Conservation (phyloP, 1,140 invertebrate genomes). For the Pomacea maculata region DNA sequence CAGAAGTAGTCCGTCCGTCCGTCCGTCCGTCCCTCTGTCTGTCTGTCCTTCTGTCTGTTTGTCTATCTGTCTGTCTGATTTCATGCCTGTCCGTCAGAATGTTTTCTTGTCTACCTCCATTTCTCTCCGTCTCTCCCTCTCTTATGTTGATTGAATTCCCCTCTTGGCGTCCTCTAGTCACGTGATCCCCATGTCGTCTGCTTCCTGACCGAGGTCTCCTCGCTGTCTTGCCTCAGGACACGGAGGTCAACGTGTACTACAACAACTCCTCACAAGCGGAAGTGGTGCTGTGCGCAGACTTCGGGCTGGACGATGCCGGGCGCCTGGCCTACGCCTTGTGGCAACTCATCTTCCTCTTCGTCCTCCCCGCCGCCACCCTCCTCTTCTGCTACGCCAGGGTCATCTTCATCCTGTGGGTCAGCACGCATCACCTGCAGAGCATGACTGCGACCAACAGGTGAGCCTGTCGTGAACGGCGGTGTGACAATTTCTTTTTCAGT, state of each 20-base stretch:
- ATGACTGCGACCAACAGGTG: slow-evolving; percentile 47
- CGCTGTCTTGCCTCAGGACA: slow-evolving; percentile 51
- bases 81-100: neutral
- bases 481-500: neutral
- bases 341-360: slow-evolving; percentile 68
- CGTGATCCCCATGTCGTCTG: no score
- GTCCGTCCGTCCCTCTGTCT: neutral
- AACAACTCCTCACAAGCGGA: slow-evolving; percentile 63
- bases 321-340: slow-evolving; percentile 66
- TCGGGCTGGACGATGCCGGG: slow-evolving; percentile 36
- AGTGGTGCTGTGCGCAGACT: slow-evolving; percentile 64
- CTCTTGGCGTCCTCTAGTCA: no score
- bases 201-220: no score
- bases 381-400: slow-evolving; percentile 70
- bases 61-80: neutral
- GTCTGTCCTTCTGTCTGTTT: neutral
- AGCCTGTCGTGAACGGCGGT: neutral
- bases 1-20: neutral
- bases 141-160: neutral
- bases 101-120: neutral
- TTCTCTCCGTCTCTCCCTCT: neutral
- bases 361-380: slow-evolving; percentile 68
- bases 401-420: slow-evolving; percentile 70
- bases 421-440: slow-evolving; percentile 63
- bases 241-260: slow-evolving; percentile 56